These are phyloP conservation scores for Tigriopus japonicus DNA, from an alignment of 1,140 invertebrate species.

Conservation along the genomic window DNA sequence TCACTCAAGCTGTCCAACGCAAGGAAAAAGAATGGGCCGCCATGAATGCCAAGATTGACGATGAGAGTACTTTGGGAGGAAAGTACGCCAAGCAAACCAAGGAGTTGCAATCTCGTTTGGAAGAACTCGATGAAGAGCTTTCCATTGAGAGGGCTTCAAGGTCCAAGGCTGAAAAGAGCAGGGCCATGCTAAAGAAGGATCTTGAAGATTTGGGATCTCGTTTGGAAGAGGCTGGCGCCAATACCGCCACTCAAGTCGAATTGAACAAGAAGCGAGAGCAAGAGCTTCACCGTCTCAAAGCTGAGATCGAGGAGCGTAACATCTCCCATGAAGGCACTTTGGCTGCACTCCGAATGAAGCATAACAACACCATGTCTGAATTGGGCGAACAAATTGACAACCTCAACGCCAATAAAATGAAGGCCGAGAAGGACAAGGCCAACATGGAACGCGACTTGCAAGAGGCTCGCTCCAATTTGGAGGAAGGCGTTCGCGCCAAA, in stretches of 20 bases:
- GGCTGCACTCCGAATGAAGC: slow-evolving; percentile 38
- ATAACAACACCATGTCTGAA: slow-evolving; percentile 34
- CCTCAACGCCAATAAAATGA: slow-evolving; percentile 27
- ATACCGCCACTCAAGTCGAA: slow-evolving; percentile 49
- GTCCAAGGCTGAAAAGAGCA: slow-evolving; percentile 52
- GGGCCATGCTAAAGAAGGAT: slow-evolving; percentile 35
- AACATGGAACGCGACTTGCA: neutral
- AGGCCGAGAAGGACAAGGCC: slow-evolving; percentile 1
- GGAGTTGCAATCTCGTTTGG: slow-evolving; percentile 34
- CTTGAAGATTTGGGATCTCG: slow-evolving; percentile 91
- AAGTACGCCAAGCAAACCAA: slow-evolving; percentile 41
- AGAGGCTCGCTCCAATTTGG: neutral
- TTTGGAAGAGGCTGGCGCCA: slow-evolving; percentile 94
- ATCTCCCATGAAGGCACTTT: slow-evolving; percentile 90
- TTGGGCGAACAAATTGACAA: slow-evolving; percentile 38
- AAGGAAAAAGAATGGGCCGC: slow-evolving; percentile 94
- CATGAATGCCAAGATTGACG: slow-evolving; percentile 45
- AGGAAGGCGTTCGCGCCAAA: neutral
- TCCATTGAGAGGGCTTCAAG: slow-evolving; percentile 75
- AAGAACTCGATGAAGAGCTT: slow-evolving; percentile 37
- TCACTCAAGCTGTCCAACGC: slow-evolving; percentile 61
- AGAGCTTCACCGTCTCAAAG: slow-evolving; percentile 89
- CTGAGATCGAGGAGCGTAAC: slow-evolving; percentile 54
- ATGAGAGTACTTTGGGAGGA: slow-evolving; percentile 36
- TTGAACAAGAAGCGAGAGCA: slow-evolving; percentile 98